Conservation (phyloP, 1,140 invertebrate genomes). For the Atta colombica region DNA sequence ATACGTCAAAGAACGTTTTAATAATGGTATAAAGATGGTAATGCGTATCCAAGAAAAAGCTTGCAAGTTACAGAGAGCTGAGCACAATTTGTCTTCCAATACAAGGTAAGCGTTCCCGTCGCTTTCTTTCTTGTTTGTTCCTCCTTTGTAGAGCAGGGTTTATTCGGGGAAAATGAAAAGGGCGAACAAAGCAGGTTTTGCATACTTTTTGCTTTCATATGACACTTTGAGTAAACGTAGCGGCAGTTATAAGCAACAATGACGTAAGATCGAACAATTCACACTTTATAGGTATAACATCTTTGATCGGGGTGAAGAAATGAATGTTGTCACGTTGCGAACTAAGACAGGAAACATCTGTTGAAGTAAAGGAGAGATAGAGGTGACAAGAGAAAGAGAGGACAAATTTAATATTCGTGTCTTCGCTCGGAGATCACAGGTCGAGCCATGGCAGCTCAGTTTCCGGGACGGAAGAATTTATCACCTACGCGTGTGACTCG, state of each 20-base stretch:
- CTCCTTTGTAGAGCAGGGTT: slow-evolving; percentile 41
- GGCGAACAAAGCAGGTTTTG: slow-evolving; percentile 42
- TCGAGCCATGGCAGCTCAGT: slow-evolving; percentile 32
- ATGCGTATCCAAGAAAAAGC: slow-evolving; percentile 43
- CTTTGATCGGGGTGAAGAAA: slow-evolving; percentile 40
- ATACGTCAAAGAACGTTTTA: slow-evolving; percentile 32
- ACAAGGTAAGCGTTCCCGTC: slow-evolving; percentile 12
- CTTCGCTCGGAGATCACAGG: slow-evolving; percentile 13
- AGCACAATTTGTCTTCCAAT: slow-evolving; percentile 54
- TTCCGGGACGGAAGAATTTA: slow-evolving; percentile 54
- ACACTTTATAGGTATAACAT: neutral
- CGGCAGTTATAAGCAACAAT: slow-evolving; percentile 24
- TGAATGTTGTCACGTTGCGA: slow-evolving; percentile 19
- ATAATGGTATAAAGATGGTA: slow-evolving; percentile 46
- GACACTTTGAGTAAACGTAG: slow-evolving; percentile 48
- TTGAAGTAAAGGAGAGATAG: neutral
- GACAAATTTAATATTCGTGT: slow-evolving; percentile 64
- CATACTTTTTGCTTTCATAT: slow-evolving; percentile 48
- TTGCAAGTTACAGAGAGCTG: slow-evolving; percentile 18
- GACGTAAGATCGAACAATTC: slow-evolving; percentile 50
- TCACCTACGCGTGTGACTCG: slow-evolving; percentile 39
- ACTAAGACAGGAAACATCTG: neutral
- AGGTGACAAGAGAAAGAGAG: neutral
- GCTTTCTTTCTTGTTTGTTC: slow-evolving; percentile 40
- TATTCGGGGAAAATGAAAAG: slow-evolving; percentile 40